These are phyloP conservation scores for Falco cherrug DNA, from an alignment of 2,797 vertebrate genomes.

Conservation along the genomic window DNA sequence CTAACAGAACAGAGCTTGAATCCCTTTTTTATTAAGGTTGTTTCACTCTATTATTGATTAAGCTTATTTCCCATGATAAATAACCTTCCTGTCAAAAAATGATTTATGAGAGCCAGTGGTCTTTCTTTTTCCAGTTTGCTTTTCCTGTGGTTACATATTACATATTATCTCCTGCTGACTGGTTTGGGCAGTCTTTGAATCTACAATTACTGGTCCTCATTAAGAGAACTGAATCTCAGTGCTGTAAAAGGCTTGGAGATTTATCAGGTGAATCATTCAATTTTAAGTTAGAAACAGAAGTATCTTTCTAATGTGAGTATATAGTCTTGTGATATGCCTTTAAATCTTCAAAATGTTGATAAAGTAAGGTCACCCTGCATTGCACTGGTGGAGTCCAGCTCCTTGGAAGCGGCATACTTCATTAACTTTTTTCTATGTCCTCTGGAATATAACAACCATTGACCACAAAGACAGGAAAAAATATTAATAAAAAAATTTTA, in stretches of 20 bases:
- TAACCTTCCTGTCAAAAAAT: conserved; percentile 70
- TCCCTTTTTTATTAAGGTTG: conserved; percentile 70
- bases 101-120: conserved; percentile 68
- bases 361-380: neutral
- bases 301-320: neutral
- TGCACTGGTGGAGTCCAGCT: neutral
- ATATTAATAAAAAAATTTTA: neutral
- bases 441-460: neutral
- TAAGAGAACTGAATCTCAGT: conserved; percentile 18
- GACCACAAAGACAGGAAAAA: neutral
- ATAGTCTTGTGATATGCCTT: neutral
- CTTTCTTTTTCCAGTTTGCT: conserved; percentile 62
- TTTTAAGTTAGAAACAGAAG: conserved; percentile 9
- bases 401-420: neutral
- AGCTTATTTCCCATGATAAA: conserved; percentile 74
- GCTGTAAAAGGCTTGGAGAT: neutral
- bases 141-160: conserved; percentile 66
- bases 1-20: conserved; percentile 56
- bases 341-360: neutral
- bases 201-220: conserved; percentile 32
- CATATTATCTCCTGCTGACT: conserved; percentile 60
- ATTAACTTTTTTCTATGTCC: neutral
- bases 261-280: neutral
- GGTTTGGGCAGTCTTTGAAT: conserved; percentile 58
- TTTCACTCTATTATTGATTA: conserved; percentile 73